A percentile compares a stretch with the other conserved stretches of the same genome.
Conservation (phyloP, 2,797 vertebrate species). For the Meriones psammophilus region DNA sequence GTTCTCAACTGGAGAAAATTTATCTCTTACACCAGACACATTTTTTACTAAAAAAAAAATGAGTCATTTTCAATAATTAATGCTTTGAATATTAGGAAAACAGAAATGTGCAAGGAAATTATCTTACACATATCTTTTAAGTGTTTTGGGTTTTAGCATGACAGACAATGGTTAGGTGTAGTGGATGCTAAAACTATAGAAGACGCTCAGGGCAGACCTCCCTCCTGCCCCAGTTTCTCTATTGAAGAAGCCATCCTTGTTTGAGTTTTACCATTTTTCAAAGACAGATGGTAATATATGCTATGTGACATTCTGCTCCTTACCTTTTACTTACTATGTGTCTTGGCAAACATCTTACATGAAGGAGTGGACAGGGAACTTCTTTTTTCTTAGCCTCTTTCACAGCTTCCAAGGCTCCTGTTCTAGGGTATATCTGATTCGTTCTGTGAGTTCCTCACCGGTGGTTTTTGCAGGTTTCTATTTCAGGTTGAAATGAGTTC, state of each 20-base stretch:
- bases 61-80: neutral
- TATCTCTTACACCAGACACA: neutral
- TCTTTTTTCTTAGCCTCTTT: neutral
- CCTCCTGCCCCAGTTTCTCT: neutral
- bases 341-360: neutral
- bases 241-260: neutral
- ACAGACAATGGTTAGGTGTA: neutral
- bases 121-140: neutral
- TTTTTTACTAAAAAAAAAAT: slow-evolving; percentile 48
- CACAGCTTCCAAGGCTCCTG: neutral
- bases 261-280: slow-evolving; percentile 22
- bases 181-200: neutral
- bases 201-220: neutral
- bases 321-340: neutral
- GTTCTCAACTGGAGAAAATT: slow-evolving; percentile 32
- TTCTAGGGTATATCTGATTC: neutral
- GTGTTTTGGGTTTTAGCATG: slow-evolving; percentile 25
- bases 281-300: neutral
- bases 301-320: neutral
- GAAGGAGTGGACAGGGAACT: neutral
- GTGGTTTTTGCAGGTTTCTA: slow-evolving; percentile 9
- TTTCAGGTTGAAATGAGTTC: slow-evolving; percentile 20
- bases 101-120: slow-evolving; percentile 1
- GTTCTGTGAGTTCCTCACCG: neutral
- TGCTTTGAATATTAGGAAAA: slow-evolving; percentile 14